phyloP scores from a whole-genome alignment of 2,888 invertebrate species.

The Allophyes oxyacanthae region DNA sequence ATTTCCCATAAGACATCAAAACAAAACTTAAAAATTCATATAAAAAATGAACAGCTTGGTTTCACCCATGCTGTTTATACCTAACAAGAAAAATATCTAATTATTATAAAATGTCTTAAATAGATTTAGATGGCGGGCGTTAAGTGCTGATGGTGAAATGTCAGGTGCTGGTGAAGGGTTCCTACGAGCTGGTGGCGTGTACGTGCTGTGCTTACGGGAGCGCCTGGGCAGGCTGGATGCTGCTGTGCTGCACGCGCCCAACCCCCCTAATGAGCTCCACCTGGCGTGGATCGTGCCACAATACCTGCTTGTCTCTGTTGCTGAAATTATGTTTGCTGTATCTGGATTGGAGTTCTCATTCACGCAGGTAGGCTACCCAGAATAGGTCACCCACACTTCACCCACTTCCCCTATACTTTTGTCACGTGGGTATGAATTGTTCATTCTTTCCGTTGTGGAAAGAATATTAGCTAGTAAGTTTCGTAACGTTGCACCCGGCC shows the following conservation, averaged over 20 bases:
- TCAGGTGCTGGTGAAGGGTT: slow-evolving; percentile 75
- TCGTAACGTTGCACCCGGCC: no score
- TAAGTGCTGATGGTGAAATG: slow-evolving; percentile 71
- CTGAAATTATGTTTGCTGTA: slow-evolving; percentile 95
- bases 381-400: no score
- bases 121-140: slow-evolving; percentile 79
- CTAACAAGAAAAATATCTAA: no score
- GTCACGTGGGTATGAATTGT: no score
- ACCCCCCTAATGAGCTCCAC: slow-evolving; percentile 91
- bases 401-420: no score
- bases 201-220: slow-evolving; percentile 88
- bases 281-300: slow-evolving; percentile 94
- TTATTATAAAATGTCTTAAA: no score
- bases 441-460: no score
- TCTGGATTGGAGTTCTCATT: slow-evolving; percentile 96
- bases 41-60: no score
- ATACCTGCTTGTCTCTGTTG: slow-evolving; percentile 93
- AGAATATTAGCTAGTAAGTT: no score
- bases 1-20: no score
- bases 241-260: slow-evolving; percentile 89
- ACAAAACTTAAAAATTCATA: no score
- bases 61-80: neutral
- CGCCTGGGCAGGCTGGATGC: slow-evolving; percentile 86
- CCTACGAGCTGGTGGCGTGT: slow-evolving; percentile 86
- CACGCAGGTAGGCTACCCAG: slow-evolving; percentile 88